Conservation (phyloP, 2,113 vertebrate genomes). For the Neomonachus schauinslandi region DNA sequence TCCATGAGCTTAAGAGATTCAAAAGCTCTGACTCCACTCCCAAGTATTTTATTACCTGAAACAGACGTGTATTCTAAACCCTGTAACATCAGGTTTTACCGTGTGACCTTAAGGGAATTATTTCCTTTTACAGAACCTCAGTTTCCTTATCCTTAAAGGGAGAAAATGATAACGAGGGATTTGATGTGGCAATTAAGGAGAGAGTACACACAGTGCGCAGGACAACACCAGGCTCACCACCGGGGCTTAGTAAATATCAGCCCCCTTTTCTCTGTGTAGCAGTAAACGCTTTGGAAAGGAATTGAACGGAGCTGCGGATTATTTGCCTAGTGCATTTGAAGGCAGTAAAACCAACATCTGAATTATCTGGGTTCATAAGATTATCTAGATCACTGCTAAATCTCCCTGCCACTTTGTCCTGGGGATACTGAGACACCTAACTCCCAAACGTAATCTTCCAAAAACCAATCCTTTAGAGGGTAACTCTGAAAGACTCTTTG, state of each 20-base stretch:
- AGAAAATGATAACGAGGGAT: background rate
- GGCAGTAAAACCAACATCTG: slow-evolving; percentile 48
- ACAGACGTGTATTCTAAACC: background rate
- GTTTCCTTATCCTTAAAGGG: background rate
- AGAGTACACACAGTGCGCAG: background rate
- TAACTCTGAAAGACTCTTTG: slow-evolving; percentile 76
- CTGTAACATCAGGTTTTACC: background rate
- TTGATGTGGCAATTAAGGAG: background rate
- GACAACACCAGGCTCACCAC: background rate
- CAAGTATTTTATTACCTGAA: background rate
- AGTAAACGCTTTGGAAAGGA: background rate
- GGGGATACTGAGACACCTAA: slow-evolving; percentile 50
- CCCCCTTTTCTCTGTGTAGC: background rate
- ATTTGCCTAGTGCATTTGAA: background rate
- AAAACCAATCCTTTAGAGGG: slow-evolving; percentile 63
- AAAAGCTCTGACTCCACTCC: background rate
- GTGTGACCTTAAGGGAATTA: background rate
- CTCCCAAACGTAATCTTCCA: slow-evolving; percentile 64
- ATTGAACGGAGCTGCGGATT: background rate
- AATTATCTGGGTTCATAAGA: slow-evolving; percentile 48
- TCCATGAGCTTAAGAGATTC: background rate
- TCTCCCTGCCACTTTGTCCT: slow-evolving; percentile 59
- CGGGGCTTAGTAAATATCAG: background rate
- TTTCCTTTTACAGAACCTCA: background rate
- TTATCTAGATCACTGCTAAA: slow-evolving; percentile 65